Evolutionary conservation across 2,797 vertebrate genomes (phyloP).

Genomic region (Hypotaenidia philippensis): DNA sequence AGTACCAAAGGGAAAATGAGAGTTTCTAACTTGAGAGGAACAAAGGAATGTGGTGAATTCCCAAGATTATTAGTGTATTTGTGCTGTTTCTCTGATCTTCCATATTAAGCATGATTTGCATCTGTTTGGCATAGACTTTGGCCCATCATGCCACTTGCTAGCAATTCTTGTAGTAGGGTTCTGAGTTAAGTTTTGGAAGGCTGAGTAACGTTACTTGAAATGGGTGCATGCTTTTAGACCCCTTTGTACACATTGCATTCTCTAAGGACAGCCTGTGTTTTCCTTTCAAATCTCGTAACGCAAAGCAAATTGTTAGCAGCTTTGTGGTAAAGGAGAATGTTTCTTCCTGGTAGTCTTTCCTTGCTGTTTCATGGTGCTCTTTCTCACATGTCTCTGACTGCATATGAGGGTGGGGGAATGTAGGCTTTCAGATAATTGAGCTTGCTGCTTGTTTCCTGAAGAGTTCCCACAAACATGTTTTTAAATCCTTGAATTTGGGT

Average conservation of each 20-base stretch:
- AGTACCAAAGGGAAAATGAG: neutral
- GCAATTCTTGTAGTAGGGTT: neutral
- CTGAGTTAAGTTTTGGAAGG: neutral
- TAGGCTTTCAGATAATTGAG: neutral
- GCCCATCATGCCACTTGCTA: neutral
- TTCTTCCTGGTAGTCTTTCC: neutral
- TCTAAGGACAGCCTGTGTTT: neutral
- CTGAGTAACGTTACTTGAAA: neutral
- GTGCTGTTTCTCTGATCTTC: neutral
- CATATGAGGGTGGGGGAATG: neutral
- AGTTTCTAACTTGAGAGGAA: neutral
- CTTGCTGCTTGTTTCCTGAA: conserved; percentile 22
- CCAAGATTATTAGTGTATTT: neutral
- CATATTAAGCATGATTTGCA: neutral
- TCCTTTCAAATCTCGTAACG: neutral
- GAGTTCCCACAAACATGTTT: conserved; percentile 19
- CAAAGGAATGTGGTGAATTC: neutral
- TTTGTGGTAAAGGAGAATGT: neutral
- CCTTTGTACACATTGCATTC: neutral
- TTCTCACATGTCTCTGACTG: neutral
- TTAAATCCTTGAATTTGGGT: conserved; percentile 36
- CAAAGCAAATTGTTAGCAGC: conserved; percentile 30
- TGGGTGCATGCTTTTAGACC: neutral
- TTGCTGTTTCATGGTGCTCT: neutral
- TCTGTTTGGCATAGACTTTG: neutral